phyloP scores from a whole-genome alignment of 2,113 vertebrate species.

The Dipodomys stephensi region DNA sequence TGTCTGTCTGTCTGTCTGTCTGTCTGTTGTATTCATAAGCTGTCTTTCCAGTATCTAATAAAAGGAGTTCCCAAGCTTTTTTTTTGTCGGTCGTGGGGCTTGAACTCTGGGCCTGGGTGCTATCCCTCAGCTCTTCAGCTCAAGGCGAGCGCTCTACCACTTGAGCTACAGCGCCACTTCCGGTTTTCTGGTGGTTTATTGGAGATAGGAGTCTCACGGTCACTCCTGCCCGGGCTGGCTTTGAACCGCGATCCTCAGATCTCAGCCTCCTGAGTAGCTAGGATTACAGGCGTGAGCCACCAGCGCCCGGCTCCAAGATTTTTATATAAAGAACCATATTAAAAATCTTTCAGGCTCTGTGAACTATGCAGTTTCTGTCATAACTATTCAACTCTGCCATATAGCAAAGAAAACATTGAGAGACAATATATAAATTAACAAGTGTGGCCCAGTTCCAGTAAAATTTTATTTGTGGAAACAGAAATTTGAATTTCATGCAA shows the following conservation, averaged over 20 bases:
- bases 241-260: too few species aligned
- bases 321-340: neutral
- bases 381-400: neutral
- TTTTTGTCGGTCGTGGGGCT: too few species aligned
- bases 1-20: neutral
- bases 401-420: neutral
- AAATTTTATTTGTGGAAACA: constrained; percentile 4
- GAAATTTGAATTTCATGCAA: constrained; percentile 46
- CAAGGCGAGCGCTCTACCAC: too few species aligned
- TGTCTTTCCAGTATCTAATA: constrained; percentile 14
- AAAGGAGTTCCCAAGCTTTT: neutral
- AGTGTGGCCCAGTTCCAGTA: neutral
- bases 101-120: too few species aligned
- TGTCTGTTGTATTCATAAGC: neutral
- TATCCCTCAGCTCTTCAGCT: too few species aligned
- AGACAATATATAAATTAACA: neutral
- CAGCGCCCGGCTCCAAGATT: too few species aligned
- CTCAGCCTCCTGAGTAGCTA: too few species aligned
- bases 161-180: too few species aligned
- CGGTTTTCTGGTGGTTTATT: too few species aligned
- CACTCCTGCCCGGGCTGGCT: too few species aligned
- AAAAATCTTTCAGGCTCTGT: neutral
- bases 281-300: too few species aligned
- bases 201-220: too few species aligned
- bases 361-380: neutral